Conservation (phyloP, 1,140 invertebrate genomes). For the Drosophila sp. region DNA sequence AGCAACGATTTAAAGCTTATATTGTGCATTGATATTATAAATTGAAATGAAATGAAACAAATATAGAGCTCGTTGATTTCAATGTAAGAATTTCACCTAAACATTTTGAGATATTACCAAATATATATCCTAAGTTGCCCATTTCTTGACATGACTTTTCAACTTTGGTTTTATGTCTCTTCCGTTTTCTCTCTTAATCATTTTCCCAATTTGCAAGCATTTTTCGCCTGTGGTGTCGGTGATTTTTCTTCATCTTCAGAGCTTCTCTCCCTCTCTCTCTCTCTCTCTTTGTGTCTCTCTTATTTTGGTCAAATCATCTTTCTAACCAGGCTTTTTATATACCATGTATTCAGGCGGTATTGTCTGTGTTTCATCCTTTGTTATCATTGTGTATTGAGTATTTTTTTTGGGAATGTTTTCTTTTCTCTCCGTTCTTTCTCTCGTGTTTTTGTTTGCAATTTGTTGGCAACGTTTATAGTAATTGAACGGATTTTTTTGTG, state of each 20-base stretch:
- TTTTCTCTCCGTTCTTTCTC: not conserved
- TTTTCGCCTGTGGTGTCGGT: slow-evolving; percentile 3
- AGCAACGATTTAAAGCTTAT: no score
- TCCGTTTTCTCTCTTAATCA: slow-evolving; percentile 9
- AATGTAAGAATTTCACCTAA: no score
- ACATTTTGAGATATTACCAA: not conserved
- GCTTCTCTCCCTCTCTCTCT: not conserved
- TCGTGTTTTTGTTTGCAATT: slow-evolving; percentile 1
- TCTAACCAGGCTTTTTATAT: not conserved
- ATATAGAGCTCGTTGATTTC: no score
- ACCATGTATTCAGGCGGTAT: not conserved
- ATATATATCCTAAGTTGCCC: no score
- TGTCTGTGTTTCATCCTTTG: slow-evolving; percentile 16
- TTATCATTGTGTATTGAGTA: slow-evolving; percentile 17
- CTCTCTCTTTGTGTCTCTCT: not conserved
- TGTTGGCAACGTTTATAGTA: slow-evolving; percentile 11
- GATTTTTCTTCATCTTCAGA: not conserved
- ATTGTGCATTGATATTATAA: no score
- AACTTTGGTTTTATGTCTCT: not conserved
- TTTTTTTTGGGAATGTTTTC: not conserved
- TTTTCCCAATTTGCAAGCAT: not conserved
- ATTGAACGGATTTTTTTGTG: slow-evolving; percentile 1
- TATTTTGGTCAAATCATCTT: slow-evolving; percentile 9
- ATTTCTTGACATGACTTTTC: not conserved
- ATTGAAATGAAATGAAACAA: no score